These are phyloP conservation scores for Anhinga anhinga DNA, from an alignment of 2,113 vertebrate species.

Conservation along the genomic window DNA sequence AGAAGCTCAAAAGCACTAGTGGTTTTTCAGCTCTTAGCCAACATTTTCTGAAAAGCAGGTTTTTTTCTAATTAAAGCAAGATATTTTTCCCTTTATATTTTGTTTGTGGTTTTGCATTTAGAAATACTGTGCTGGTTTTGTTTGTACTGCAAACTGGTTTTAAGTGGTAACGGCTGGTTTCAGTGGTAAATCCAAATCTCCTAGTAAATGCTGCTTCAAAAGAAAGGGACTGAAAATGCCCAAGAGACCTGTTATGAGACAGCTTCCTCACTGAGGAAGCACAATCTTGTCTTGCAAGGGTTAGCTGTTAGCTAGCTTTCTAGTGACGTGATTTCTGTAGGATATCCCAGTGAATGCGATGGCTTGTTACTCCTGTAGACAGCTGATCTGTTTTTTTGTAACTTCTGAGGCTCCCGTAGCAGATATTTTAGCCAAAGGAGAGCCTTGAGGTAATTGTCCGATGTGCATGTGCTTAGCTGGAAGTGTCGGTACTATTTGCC, in stretches of 20 bases:
- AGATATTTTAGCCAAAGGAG: not conserved
- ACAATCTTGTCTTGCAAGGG: not conserved
- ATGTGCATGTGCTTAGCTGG: not conserved
- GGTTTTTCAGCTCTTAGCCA: not conserved
- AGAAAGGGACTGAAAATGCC: not conserved
- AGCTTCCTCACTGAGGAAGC: not conserved
- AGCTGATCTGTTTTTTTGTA: not conserved
- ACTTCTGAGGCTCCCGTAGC: not conserved
- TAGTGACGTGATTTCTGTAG: not conserved
- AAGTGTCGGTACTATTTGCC: not conserved
- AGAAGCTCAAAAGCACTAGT: not conserved
- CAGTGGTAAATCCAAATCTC: not conserved
- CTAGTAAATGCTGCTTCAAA: not conserved
- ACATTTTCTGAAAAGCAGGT: not conserved
- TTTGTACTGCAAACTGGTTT: not conserved
- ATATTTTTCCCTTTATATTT: not conserved
- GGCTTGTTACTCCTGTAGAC: not conserved
- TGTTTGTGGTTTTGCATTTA: not conserved
- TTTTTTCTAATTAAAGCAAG: not conserved
- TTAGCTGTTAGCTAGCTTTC: not conserved
- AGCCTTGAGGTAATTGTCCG: not conserved
- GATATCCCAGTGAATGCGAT: not conserved
- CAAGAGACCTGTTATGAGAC: rapidly evolving
- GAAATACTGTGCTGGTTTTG: not conserved
- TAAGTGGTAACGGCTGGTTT: not conserved